Conservation (phyloP, 2,113 vertebrate species). For the Lamprologus sp. region DNA sequence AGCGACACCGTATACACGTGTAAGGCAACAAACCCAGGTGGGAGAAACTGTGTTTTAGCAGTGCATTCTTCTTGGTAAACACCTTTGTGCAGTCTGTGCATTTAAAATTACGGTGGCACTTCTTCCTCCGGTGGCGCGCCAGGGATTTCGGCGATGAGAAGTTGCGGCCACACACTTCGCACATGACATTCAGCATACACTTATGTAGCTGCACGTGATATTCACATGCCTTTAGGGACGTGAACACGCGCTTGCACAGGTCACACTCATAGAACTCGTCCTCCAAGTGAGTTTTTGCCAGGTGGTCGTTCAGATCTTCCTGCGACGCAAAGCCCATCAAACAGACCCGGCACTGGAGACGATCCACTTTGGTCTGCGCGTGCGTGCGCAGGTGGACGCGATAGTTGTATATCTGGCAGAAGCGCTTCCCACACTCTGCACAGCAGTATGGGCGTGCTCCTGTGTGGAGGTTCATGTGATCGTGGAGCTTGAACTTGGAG, state of each 20-base stretch:
- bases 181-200: conserved; percentile 26
- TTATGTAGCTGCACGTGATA: conserved; percentile 61
- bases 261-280: conserved; percentile 74
- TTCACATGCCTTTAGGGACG: conserved; percentile 40
- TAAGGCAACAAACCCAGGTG: conserved; percentile 78
- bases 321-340: conserved; percentile 46
- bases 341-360: conserved; percentile 52
- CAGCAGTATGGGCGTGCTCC: conserved; percentile 82
- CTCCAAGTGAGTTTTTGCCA: conserved; percentile 58
- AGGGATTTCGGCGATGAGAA: conserved; percentile 34
- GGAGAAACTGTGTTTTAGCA: conserved; percentile 74
- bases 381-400: conserved; percentile 79
- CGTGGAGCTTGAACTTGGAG: conserved; percentile 62
- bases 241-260: conserved; percentile 73
- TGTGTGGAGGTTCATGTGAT: conserved; percentile 80
- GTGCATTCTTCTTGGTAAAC: conserved; percentile 58
- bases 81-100: conserved; percentile 37
- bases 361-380: conserved; percentile 1
- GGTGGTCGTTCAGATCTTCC: conserved; percentile 61
- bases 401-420: conserved; percentile 82
- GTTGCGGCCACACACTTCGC: conserved; percentile 36
- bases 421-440: conserved; percentile 78
- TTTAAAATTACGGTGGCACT: conserved; percentile 41
- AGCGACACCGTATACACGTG: conserved; percentile 68
- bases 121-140: conserved; percentile 45